Base-by-base conservation (phyloP, 2,113 vertebrate species). In the Entosphenus tridentatus region DNA sequence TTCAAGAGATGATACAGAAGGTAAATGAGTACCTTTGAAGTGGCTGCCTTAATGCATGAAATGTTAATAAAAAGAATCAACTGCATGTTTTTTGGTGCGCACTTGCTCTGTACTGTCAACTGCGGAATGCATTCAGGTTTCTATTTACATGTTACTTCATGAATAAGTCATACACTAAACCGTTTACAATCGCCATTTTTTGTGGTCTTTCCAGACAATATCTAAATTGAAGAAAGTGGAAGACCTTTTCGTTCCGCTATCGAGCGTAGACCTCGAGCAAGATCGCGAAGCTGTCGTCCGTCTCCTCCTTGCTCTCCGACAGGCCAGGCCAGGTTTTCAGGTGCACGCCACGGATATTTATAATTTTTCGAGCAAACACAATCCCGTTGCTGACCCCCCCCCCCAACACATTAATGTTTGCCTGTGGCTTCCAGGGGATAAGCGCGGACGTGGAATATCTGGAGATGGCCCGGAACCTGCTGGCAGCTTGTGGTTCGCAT, bases 261-360 rank as follows among this genome's bases (percentile, higher is more conserved):
- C 75, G 72, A 78, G 75, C 9, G 73, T 85, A 69, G 81, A 85
- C 72, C 80, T 86, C 71, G 85, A 81, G 74, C 80, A 75, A 69
- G 79, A 80, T 69, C 71, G 81, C 71, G 75, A 72, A 68, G 72
- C 73, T 69, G 74, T 82, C 73, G 74, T 78, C 70, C 80, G 78
- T 67, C 76, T 90, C 68, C 77, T 78, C 69, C 77, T 82, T 68
- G 83, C 77, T 67, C 81, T 90, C 76, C 80, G 72, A 16, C 73
- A 81, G 73, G 83, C 82, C 74, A 85, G 83, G 72, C 83, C 85
- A 21, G 81, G 83, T 68, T 83, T 84, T 71, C 80, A 80, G 76
- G 90, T 96, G 70, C 39, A 39, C 39, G 1, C 39, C 39, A 39
- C 39, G 39, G 39, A 39, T 39, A 39, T 39, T 39, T 39, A 39